Percentiles rank a stretch among this genome's conserved stretches.
phyloP scores from a whole-genome alignment of 2,113 vertebrate genomes.

The Microtus montanus region DNA sequence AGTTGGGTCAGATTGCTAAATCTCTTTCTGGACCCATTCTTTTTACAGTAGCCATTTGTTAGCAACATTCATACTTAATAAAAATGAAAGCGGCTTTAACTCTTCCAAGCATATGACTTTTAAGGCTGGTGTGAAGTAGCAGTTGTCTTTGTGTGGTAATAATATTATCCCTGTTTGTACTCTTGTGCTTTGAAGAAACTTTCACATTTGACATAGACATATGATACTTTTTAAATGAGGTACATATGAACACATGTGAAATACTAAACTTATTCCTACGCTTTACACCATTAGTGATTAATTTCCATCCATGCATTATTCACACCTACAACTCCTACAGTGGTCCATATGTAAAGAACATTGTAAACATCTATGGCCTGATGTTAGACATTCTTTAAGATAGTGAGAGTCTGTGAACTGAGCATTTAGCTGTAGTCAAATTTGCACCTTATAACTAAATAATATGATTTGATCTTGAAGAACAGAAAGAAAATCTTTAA shows the following conservation, averaged over 20 bases:
- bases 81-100: not conserved
- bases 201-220: not conserved
- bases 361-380: constrained; percentile 53
- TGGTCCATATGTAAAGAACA: constrained; percentile 45
- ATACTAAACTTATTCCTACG: not conserved
- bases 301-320: constrained; percentile 27
- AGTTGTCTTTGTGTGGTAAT: not conserved
- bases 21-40: not conserved
- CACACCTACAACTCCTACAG: not conserved
- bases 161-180: not conserved
- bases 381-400: constrained; percentile 68
- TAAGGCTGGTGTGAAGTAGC: not conserved
- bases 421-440: constrained; percentile 67
- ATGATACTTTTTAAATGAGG: not conserved
- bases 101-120: not conserved
- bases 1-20: not conserved
- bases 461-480: constrained; percentile 64
- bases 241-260: not conserved
- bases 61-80: not conserved
- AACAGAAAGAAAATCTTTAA: constrained; percentile 59
- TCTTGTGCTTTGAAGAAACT: constrained; percentile 30
- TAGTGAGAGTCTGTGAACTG: constrained; percentile 59
- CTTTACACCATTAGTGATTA: not conserved
- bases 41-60: not conserved
- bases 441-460: constrained; percentile 73